Evolutionary conservation across 2,113 vertebrate species (phyloP), one percentile per base, ranked within the genome.

Genomic region (Marcusenius ussheri): DNA sequence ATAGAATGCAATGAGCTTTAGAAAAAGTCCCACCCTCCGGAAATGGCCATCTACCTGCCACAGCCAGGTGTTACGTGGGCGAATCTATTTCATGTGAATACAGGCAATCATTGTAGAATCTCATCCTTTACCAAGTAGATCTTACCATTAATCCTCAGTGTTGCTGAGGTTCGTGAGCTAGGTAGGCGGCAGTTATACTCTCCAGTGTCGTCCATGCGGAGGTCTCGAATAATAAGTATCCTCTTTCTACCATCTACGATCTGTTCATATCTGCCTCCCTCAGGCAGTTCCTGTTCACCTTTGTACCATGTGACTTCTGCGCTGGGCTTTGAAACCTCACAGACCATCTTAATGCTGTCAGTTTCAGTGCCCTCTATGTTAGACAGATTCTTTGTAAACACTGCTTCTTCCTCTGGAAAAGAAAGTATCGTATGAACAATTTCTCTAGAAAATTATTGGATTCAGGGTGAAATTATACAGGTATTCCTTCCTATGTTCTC

Each of bases 381-480:
- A 91, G 95, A 94, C 90, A 99, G 97, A 94, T 99, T 98, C 96
- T 99, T 99, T 27, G 98, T 98, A 94, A 99, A 99, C 93, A 96
- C 93, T 90, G 97, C 97, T 83, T 97, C 98, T 94, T 99, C 98
- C 96, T 99, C 98, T 99, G 96, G 95, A 94, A 39, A 91, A 91
- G 13, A 91, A 88, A 86, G 31, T 97, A 97, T 95, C 96, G 96
- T 94, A 97, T 35, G 11, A 80, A 80, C 27, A 80, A 80, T 80
- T 35, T 39, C 11, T 80, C 35, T 13, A 39, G 8, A 80, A 80
- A 39, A 80, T 11, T 15, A 80, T 39, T 31, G 7, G 27, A 80
- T 31, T 77, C 24, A 74, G 21, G 66, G 24, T 74, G 66, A 77
- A 77, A 77, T 77, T 80, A 80, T 35, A 80, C 31, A 35, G 35